Conservation (phyloP, 2,113 vertebrate species). For the Crotalus helleri region DNA sequence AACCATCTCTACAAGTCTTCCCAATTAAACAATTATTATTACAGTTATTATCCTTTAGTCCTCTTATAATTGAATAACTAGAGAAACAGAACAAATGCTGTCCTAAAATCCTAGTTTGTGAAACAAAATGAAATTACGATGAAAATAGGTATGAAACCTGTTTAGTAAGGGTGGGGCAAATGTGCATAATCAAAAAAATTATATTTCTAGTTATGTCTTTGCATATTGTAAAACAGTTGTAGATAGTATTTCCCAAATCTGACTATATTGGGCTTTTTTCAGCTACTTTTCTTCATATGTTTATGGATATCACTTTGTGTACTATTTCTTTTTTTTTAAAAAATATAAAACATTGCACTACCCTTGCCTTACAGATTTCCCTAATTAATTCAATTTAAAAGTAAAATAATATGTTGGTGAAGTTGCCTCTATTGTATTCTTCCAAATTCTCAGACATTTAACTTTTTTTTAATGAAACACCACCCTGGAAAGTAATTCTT, state of each 20-base stretch:
- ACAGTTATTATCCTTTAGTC: too few relatives aligned
- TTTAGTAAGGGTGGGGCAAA: too few relatives aligned
- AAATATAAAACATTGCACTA: not conserved
- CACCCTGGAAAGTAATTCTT: not conserved
- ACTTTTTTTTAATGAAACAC: not conserved
- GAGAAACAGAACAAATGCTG: too few relatives aligned
- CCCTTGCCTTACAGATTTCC: not conserved
- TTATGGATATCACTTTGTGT: not conserved
- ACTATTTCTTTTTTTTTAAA: not conserved
- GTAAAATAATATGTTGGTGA: not conserved
- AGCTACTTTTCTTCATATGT: not conserved
- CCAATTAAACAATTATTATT: too few relatives aligned
- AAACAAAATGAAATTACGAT: too few relatives aligned
- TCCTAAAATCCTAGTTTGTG: too few relatives aligned
- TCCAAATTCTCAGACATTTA: not conserved
- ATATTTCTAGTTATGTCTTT: too few relatives aligned
- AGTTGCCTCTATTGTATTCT: not conserved
- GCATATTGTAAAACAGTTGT: not conserved
- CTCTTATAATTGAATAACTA: too few relatives aligned
- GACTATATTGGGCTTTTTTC: not conserved
- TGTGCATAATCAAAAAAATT: too few relatives aligned
- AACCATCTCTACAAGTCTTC: too few relatives aligned
- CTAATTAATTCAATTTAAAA: not conserved
- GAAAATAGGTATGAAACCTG: too few relatives aligned
- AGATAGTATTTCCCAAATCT: not conserved